Base-by-base conservation (phyloP, 2,888 invertebrate genomes). In the Leucania comma region DNA sequence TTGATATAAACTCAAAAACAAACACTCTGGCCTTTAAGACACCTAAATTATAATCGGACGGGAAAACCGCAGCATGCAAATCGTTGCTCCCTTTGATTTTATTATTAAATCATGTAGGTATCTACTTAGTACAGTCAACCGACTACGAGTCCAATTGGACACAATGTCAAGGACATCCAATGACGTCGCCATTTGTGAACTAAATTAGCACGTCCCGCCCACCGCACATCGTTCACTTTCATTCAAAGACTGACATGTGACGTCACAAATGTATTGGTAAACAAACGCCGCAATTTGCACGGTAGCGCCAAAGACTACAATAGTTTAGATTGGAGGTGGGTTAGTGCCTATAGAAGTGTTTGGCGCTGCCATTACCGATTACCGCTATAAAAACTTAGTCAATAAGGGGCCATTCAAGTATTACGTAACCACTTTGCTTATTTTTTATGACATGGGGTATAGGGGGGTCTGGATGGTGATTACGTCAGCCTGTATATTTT, bases 91-190 rank as follows among this genome's bases (percentile, higher is more conserved):
- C 53, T 63, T 54, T 63, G 14, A 60, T 42, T 32, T 50, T 66
- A 57, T 29, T 53, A 70, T 51, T 66, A 75, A 58, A 62, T 29
- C 29, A 24, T 35, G 26, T 54, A 66, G 29, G 29, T 29, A 29
- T 48, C 48, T 38, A 12, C 46, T 48, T 6, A 38, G 22, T 61
- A 57, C 65, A 77, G 63, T 53, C 56, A 51, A 51, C 46, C 62
- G 57, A 42, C 56, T 35, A 24, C 56, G 64, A 57, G 22, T 63
- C 50, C 61, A 60, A 59, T 65, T 67, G 54, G 51, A 61, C 22
- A 59, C 85, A 87, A 81, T 86, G 86, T 87, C 87, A 87, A 85
- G 87, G 85, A 75, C 78, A 63, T 17, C 14, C 9, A 59, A 61
- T 72, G 72, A 75, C 70, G 67, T 76, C 51, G 62, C 14, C 58